Conservation (phyloP, 2,888 invertebrate species). For the Trimorus sp. region DNA sequence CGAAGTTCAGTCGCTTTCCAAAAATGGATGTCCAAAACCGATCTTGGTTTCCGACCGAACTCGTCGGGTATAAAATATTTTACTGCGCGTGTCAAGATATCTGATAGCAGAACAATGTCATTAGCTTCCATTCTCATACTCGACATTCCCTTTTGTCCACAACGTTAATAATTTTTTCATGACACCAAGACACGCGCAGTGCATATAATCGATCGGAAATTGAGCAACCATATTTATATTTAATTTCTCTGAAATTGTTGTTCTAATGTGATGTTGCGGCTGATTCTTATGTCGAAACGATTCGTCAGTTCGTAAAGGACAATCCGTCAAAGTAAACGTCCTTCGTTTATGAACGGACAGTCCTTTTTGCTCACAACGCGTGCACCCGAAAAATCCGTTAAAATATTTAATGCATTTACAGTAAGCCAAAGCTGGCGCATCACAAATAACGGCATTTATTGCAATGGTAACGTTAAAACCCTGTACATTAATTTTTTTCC, state of each 20-base stretch:
- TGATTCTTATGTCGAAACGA: too few species aligned
- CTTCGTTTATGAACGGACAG: too few species aligned
- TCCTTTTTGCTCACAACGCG: too few species aligned
- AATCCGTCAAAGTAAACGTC: too few species aligned
- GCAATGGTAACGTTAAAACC: too few species aligned
- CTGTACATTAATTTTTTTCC: too few species aligned
- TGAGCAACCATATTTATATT: conserved; percentile 24
- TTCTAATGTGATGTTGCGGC: too few species aligned
- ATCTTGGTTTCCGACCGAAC: conserved; percentile 24
- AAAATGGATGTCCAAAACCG: conserved; percentile 24
- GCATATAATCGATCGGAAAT: conserved; percentile 31
- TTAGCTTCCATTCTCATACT: background rate
- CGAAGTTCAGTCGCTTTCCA: conserved; percentile 64
- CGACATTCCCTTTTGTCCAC: conserved; percentile 5
- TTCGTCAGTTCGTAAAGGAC: too few species aligned
- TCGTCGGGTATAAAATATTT: conserved; percentile 6
- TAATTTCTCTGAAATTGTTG: background rate
- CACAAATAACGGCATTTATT: background rate
- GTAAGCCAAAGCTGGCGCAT: conserved; percentile 6
- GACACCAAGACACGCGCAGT: too few species aligned
- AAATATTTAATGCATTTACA: too few species aligned
- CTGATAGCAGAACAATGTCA: conserved; percentile 14
- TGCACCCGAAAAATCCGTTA: too few species aligned
- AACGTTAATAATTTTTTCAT: conserved; percentile 29
- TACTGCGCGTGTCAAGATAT: background rate